Percentiles rank a stretch among this genome's conserved stretches.
Conservation (phyloP, 2,888 invertebrate species). For the Erebia epiphron region DNA sequence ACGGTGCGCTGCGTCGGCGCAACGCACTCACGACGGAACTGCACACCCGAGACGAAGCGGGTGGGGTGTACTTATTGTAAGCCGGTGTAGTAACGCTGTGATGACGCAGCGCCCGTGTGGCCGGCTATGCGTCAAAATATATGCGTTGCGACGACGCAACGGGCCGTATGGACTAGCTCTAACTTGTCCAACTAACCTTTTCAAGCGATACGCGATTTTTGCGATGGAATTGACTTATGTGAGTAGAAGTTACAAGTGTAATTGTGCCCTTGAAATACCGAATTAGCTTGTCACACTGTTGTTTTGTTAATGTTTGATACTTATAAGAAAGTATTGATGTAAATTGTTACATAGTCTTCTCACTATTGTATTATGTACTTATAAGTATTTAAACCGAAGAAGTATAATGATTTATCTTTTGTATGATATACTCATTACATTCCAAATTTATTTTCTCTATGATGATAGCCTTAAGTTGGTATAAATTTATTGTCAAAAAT, state of each 20-base stretch:
- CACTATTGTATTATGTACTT: slow-evolving; percentile 43
- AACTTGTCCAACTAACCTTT: too few relatives aligned
- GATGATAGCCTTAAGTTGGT: slow-evolving; percentile 44
- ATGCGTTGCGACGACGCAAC: too few relatives aligned
- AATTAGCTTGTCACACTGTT: slow-evolving; percentile 22
- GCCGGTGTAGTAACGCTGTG: too few relatives aligned
- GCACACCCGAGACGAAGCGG: too few relatives aligned
- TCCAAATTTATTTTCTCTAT: slow-evolving; percentile 57
- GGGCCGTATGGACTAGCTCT: too few relatives aligned
- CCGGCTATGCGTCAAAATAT: too few relatives aligned
- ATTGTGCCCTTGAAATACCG: background rate
- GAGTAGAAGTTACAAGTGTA: too few relatives aligned
- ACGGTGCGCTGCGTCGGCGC: too few relatives aligned
- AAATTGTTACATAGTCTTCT: slow-evolving; percentile 23
- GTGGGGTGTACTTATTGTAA: too few relatives aligned
- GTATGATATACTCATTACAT: slow-evolving; percentile 66
- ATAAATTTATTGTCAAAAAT: slow-evolving; percentile 52
- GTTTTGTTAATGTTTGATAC: slow-evolving; percentile 12
- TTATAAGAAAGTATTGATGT: slow-evolving; percentile 12
- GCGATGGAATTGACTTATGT: too few relatives aligned
- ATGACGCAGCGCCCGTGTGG: too few relatives aligned
- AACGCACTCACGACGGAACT: too few relatives aligned
- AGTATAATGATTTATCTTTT: slow-evolving; percentile 52
- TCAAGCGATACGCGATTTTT: background rate
- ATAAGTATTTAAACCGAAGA: slow-evolving; percentile 51